Evolutionary conservation across 2,797 vertebrate species (phyloP).

Genomic region (Buceros bicornis): DNA sequence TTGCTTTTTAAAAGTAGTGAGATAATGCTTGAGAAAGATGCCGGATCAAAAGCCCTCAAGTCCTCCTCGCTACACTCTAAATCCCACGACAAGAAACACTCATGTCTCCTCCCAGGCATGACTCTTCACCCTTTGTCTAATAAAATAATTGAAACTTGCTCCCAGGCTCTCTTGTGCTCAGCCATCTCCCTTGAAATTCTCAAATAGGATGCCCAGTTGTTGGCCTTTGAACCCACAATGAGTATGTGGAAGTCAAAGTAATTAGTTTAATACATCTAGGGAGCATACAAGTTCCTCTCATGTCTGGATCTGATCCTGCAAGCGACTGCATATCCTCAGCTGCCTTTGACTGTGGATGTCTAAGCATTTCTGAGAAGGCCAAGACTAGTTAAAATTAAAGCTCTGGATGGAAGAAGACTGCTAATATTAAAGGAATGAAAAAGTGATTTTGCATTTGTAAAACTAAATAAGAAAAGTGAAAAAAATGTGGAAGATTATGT

Average conservation of each 20-base stretch:
- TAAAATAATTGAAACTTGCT: conserved; percentile 70
- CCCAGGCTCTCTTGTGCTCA: conserved; percentile 12
- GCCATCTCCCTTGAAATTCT: conserved; percentile 59
- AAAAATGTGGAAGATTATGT: background rate
- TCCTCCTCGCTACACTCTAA: conserved; percentile 43
- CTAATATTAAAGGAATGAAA: background rate
- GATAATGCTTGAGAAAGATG: conserved; percentile 49
- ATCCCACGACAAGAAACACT: conserved; percentile 55
- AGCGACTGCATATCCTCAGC: background rate
- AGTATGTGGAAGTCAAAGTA: conserved; percentile 58
- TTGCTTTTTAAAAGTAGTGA: background rate
- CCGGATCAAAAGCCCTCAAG: conserved; percentile 60
- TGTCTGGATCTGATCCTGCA: conserved; percentile 41
- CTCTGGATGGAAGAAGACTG: background rate
- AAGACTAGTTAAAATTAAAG: conserved; percentile 6
- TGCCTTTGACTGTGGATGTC: background rate
- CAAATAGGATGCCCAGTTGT: background rate
- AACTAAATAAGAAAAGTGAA: background rate
- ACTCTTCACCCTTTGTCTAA: conserved; percentile 58
- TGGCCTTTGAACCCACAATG: conserved; percentile 64
- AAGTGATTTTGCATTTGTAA: background rate
- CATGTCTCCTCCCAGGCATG: conserved; percentile 40
- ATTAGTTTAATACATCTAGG: conserved; percentile 63
- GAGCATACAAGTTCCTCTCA: conserved; percentile 39
- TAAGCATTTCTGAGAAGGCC: background rate